These are phyloP conservation scores for Leptopilina drosophilae DNA, from an alignment of 2,888 invertebrate species.

Conservation along the genomic window DNA sequence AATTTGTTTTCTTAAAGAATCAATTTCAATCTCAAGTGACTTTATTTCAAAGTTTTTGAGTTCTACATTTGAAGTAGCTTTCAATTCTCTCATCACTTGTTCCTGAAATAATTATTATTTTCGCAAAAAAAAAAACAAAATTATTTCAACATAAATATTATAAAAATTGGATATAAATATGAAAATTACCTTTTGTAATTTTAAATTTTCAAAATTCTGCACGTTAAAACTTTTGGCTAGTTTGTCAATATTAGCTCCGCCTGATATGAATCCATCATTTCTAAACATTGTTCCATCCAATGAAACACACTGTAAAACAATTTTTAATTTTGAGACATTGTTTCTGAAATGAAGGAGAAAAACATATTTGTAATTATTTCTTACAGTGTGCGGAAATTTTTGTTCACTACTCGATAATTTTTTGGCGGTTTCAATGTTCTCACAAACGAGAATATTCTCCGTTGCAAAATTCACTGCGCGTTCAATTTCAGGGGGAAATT, in stretches of 20 bases:
- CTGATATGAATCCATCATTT: constrained; percentile 97
- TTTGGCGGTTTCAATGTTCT: background rate
- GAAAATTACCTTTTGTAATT: constrained; percentile 6
- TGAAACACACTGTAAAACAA: constrained; percentile 86
- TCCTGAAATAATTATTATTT: background rate
- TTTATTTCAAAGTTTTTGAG: background rate
- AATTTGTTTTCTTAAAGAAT: background rate
- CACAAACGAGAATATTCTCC: constrained; percentile 5
- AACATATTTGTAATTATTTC: background rate
- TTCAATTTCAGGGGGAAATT: constrained; percentile 93
- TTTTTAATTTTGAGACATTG: constrained; percentile 23
- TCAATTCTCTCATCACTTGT: background rate
- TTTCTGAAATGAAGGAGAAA: no score
- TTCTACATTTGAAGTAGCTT: background rate
- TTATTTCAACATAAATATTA: no score
- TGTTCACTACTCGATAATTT: background rate
- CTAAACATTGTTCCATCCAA: constrained; percentile 98
- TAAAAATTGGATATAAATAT: background rate
- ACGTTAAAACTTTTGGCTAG: background rate
- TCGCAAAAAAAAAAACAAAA: no score
- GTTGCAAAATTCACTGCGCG: constrained; percentile 83
- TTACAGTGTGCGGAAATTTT: constrained; percentile 6
- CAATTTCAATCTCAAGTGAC: background rate
- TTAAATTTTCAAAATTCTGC: background rate
- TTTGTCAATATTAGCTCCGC: constrained; percentile 82